Base-by-base conservation (phyloP, 2,797 vertebrate species). In the Threskiornis aethiopicus region DNA sequence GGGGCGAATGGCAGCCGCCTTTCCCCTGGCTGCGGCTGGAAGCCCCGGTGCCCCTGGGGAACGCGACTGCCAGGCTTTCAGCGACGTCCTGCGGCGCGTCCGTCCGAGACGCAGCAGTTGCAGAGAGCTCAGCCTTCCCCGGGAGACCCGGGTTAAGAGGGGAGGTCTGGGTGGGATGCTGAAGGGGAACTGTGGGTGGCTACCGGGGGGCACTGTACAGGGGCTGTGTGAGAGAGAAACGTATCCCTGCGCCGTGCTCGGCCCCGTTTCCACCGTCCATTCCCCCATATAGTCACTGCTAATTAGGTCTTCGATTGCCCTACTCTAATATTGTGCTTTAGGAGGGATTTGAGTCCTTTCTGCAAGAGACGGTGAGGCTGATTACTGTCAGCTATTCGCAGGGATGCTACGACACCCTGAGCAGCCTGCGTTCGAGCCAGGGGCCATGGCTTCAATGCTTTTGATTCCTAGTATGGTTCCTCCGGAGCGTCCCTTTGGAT, bases 1-100 rank as follows among this genome's bases (percentile, higher is more conserved):
- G 82, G 76, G 71, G 71, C 11, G 6, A 96, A 66, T 83, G 96
- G 91, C 92, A 87, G 90, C 92, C 84, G 87, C 90, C 89, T 93
- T 89, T 94, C 92, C 90, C 91, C 90, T 90, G 20, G 0, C 33
- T 55, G 88, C 25, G 31, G 90, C 41, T 93, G 91, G 88, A 92
- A 97, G 93, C 89, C 55, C 73, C 35, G 33, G 37, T 83, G 78
- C 21, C 64, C 29, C 25, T n/a, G 4, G 79, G 66, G 89, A 91
- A 31, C 37, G 24, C 0, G 3, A 44, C 75, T 79, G 69, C 59
- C 10, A 8, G 85, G 76, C 69, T 96, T 75, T 57, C 66, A 58
- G 86, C 0, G 6, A 77, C 65, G 17, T 14, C 4, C 16, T 31
- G 57, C 55, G 71, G 80, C 61, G 24, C 59, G 51, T 87, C 90